These are phyloP conservation scores for Temnopleurus reevesii DNA, from an alignment of 53 echinoderm and acorn worm genomes.

Conservation along the genomic window DNA sequence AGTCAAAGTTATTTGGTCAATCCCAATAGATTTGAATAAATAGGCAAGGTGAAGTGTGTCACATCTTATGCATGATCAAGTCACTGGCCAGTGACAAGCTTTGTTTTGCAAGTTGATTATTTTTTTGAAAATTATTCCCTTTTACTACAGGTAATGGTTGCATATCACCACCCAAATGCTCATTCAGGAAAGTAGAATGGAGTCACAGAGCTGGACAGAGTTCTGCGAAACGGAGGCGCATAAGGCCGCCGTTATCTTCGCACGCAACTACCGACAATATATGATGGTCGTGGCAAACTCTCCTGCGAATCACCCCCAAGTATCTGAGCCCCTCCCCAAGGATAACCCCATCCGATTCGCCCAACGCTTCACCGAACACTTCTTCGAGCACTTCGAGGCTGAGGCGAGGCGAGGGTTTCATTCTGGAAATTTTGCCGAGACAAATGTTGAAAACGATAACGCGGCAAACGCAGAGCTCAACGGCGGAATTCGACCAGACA, in stretches of 20 bases:
- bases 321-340: conserved; percentile 62
- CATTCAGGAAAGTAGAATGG: conserved; percentile 60
- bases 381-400: conserved; percentile 91
- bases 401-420: conserved; percentile 79
- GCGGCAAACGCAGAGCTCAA: conserved; percentile 48
- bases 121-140: too few relatives aligned
- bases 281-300: conserved; percentile 39
- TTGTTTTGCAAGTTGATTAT: too few relatives aligned
- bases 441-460: conserved; percentile 51
- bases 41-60: too few relatives aligned
- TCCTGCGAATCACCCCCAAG: conserved; percentile 6
- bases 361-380: conserved; percentile 88
- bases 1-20: too few relatives aligned
- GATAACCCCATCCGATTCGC: conserved; percentile 80
- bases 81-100: too few relatives aligned
- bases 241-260: conserved; percentile 75
- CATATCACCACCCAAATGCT: conserved; percentile 33
- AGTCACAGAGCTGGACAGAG: conserved; percentile 67
- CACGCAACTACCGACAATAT: conserved; percentile 75
- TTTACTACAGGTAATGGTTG: conserved; percentile 10
- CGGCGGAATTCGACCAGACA: conserved; percentile 49
- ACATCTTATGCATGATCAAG: too few relatives aligned
- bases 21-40: too few relatives aligned
- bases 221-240: conserved; percentile 97
- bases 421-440: conserved; percentile 64